Evolutionary conservation across 53 echinoderm and acorn worm genomes (phyloP), one percentile per base, ranked within the genome.

Genomic region (Zoroaster sp.): DNA sequence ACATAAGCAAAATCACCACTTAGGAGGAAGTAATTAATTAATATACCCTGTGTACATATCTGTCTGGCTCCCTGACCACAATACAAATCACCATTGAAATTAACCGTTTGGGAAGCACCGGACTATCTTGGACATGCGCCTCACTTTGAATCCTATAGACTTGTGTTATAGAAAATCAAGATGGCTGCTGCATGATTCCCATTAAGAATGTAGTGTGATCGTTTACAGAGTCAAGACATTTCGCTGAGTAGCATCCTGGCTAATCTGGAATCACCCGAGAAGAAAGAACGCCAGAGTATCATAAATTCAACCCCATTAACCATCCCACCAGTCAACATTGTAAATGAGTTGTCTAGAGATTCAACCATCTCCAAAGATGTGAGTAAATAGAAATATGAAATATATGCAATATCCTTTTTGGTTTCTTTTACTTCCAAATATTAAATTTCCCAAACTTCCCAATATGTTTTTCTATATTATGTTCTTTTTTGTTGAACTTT

Each of bases 321-420:
- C 74, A 63, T 91, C 38, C 92, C 92, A 28, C 91, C 86, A 31
- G 89, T 93, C 37, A 80, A 73, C 30, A 71, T 93, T 2, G 66
- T 91, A 40, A 88, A 65, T 20, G 97, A 96, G 40, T 87, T 87
- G 9, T 96, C 97, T 4, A 90, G 97, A 36, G 97, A 96, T 68
- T 96, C 97, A 1, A 89, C 91, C 49, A 91, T 96, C 54, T 81
- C 92, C 12, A 78, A 69, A 89, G 95, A 95, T 87, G 95, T 95
- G 40, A 93, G 95, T 88, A 28, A 55, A 55, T 18, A 55, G 20
- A 55, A 52, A 4, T 52, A 14, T 10, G 4, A 52, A 52, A 52
- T 52, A 17, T 52, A 52, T 15, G 17, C n/a, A 17, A 18, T 52
- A 52, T 0, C 52, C 17, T 15, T 52, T 17, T 52, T 52, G 1